Base-by-base conservation (phyloP, 2,888 invertebrate genomes). In the Nomada goodeniana region DNA sequence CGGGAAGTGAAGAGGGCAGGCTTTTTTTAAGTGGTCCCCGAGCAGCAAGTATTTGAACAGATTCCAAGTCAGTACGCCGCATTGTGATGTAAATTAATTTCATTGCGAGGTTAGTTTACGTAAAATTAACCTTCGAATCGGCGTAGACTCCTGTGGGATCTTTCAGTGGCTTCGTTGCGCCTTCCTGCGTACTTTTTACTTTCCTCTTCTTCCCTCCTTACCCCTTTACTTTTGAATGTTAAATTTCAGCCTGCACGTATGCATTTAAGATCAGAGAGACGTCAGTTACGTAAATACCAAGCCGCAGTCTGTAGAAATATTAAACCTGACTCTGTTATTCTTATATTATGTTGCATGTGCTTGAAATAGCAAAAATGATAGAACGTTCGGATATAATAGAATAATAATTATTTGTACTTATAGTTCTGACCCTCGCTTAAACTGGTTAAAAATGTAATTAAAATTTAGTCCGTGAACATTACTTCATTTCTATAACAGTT, bases 31-130 rank as follows among this genome's bases (percentile, higher is more conserved):
- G 29, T 11, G 5, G 42, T 26, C 42, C 11, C 26, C 10, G n/a
- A 29, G n/a, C 20, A 10, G 42, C 7, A 13, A 9, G 13, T 50
- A 52, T 60, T 36, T 67, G 50, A 65, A 52, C 42, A 52, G 68
- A 44, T 61, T 42, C 42, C 69, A 53, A 68, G 52, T 50, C 11
- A 36, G 15, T 10, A 2, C n/a, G 2, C 5, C 26, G 47, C n/a
- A 47, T 70, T 69, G 29, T 53, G 26, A 76, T 47, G 61, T 53
- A 61, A 76, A 61, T 70, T 60, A 61, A 59, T 36, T 74, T 60
- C n/a, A 47, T 13, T 36, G 3, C n/a, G 26, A 52, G 52, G 52
- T 23, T 50, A 52, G 57, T 59, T 68, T 26, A 44, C 52, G 74
- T 13, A 23, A 74, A 68, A 60, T 60, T 52, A 68, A 68, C 50